These are phyloP conservation scores for Globia sparganii DNA, from an alignment of 2,888 invertebrate species.

Conservation along the genomic window DNA sequence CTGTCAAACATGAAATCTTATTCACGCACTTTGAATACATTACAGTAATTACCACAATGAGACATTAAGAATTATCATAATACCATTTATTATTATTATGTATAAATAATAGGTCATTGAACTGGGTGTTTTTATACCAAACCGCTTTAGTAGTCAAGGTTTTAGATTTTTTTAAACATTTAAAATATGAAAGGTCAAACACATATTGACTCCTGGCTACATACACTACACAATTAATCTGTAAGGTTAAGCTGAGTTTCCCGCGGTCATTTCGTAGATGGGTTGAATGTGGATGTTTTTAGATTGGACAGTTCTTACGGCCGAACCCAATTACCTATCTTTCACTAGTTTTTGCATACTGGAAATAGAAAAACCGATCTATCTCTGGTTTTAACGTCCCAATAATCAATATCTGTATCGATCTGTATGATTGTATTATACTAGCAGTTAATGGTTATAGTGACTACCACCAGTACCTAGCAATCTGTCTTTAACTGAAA, in stretches of 20 bases:
- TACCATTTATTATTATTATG: constrained; percentile 48
- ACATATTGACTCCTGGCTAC: not conserved
- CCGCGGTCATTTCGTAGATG: not conserved
- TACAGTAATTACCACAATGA: constrained; percentile 29
- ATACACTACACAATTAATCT: not conserved
- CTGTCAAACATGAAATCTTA: constrained; percentile 41
- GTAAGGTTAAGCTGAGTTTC: not conserved
- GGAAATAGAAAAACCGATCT: no score
- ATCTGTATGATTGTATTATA: no score
- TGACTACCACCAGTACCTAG: no score
- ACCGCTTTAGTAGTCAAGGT: constrained; percentile 14
- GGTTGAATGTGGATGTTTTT: not conserved
- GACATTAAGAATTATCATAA: constrained; percentile 49
- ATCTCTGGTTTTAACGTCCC: no score
- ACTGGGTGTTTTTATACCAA: constrained; percentile 1
- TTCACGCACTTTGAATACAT: constrained; percentile 45
- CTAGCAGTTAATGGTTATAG: no score
- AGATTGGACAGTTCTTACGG: no score
- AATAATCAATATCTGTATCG: no score
- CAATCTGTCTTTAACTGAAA: no score
- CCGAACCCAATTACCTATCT: no score
- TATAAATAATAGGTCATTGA: constrained; percentile 40
- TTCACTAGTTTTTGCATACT: no score
- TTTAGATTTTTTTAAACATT: not conserved
- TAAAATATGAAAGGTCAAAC: not conserved